Evolutionary conservation across 2,113 vertebrate species (phyloP), one percentile per base, ranked within the genome.

Genomic region (Myotis brandtii): DNA sequence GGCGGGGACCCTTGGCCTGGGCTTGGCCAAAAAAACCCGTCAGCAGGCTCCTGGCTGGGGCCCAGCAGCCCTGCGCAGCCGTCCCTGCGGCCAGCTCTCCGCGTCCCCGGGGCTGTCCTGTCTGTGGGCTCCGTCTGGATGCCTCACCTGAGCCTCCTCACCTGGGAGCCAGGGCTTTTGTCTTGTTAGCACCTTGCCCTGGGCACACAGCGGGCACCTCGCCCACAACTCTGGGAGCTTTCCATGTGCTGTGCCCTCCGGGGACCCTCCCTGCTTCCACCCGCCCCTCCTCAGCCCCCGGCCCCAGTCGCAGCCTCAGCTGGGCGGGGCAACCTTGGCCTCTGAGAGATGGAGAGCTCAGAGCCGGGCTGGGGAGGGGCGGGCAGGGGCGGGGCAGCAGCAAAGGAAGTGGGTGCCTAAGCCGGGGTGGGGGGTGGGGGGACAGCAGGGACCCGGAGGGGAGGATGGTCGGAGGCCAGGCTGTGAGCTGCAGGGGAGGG

Each of bases 191-290:
- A 5, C 18, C 76, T 81, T 18, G 37, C 14, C n/a, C 73, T 0
- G 62, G 14, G 11, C 4, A 0, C 2, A 3, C 40, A 1, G 12
- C 0, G n/a, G 70, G 66, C 52, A 10, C 10, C 5, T 18, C 17
- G 18, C 12, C 87, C 11, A 1, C 1, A 59, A 59, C 52, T 82
- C 50, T 6, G 6, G 0, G 64, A 30, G 9, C 5, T 72, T n/a
- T 2, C 37, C 34, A 1, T 1, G 1, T 3, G 23, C 77, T 17
- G 34, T 1, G n/a, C 25, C 52, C 43, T 69, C 30, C 56, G 17
- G 18, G 43, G 50, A 10, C 21, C 13, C 14, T 0, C 40, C 13
- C 48, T 17, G 1, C 56, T n/a, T 14, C 32, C 50, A 46, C 40
- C 7, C 30, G 6, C 32, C 54, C 21, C 56, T 50, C 72, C 80